Evolutionary conservation across 2,113 vertebrate species (phyloP).

Genomic region (Holacanthus passer): DNA sequence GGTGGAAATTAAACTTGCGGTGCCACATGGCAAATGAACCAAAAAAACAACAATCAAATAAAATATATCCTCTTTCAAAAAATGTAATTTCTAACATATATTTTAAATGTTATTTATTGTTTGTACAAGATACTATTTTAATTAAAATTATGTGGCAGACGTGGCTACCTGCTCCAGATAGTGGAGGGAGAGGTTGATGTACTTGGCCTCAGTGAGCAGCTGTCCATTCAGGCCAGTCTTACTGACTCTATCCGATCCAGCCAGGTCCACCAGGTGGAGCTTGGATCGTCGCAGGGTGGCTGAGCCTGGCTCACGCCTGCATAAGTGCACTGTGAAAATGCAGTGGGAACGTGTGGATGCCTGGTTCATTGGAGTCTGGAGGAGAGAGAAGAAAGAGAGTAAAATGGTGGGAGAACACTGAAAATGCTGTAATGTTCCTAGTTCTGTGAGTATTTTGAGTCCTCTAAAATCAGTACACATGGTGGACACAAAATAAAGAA

Average conservation of each 20-base stretch:
- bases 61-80: background rate
- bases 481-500: background rate
- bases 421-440: background rate
- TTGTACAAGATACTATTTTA: background rate
- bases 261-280: constrained; percentile 95
- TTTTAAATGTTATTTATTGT: background rate
- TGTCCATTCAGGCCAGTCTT: constrained; percentile 93
- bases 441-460: constrained; percentile 2
- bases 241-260: constrained; percentile 94
- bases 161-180: constrained; percentile 93
- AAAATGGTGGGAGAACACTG: background rate
- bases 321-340: constrained; percentile 95
- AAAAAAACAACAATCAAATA: background rate
- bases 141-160: background rate
- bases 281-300: constrained; percentile 90
- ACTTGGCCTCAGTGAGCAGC: constrained; percentile 95
- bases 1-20: background rate
- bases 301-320: constrained; percentile 92
- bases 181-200: constrained; percentile 96
- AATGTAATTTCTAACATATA: too few relatives aligned
- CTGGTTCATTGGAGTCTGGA: constrained; percentile 96
- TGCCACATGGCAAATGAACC: background rate
- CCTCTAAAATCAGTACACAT: background rate
- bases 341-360: constrained; percentile 98
- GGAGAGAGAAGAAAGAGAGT: constrained; percentile 1